phyloP scores from a whole-genome alignment of 2,113 vertebrate genomes.

The Clinocottus analis region DNA sequence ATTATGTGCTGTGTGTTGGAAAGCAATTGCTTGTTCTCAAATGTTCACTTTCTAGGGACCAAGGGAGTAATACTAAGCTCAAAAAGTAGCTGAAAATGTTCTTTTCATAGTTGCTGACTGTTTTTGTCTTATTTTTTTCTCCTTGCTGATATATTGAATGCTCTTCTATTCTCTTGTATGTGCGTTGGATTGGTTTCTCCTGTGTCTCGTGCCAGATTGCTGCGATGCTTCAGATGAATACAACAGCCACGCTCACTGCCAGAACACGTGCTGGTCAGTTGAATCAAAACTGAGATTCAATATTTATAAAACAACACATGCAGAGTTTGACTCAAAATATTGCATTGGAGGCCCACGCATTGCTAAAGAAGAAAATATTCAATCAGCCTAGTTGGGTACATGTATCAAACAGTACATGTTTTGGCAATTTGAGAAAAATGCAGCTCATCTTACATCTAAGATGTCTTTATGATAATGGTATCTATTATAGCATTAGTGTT shows the following conservation, averaged over 20 bases:
- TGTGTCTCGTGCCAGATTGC: slow-evolving; percentile 75
- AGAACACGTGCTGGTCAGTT: slow-evolving; percentile 81
- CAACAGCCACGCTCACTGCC: slow-evolving; percentile 77
- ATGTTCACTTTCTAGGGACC: neutral
- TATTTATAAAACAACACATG: slow-evolving; percentile 52
- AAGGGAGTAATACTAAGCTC: neutral
- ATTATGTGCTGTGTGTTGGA: neutral
- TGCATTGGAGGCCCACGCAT: neutral
- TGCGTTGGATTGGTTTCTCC: slow-evolving; percentile 51
- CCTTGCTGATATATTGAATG: slow-evolving; percentile 25
- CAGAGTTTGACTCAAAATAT: slow-evolving; percentile 21
- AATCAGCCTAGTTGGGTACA: neutral
- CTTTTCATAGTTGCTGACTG: neutral
- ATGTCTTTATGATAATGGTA: neutral
- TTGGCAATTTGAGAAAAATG: neutral
- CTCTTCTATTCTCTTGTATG: slow-evolving; percentile 47
- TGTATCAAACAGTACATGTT: neutral
- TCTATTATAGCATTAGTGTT: slow-evolving; percentile 2
- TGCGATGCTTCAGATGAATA: slow-evolving; percentile 82
- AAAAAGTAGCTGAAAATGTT: slow-evolving; percentile 3
- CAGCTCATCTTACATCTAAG: neutral
- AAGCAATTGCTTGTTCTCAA: neutral
- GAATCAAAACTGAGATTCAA: slow-evolving; percentile 40
- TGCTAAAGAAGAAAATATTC: neutral
- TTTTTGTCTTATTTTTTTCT: neutral